These are phyloP conservation scores for Crotalus helleri DNA, from an alignment of 2,113 vertebrate genomes.

Conservation along the genomic window DNA sequence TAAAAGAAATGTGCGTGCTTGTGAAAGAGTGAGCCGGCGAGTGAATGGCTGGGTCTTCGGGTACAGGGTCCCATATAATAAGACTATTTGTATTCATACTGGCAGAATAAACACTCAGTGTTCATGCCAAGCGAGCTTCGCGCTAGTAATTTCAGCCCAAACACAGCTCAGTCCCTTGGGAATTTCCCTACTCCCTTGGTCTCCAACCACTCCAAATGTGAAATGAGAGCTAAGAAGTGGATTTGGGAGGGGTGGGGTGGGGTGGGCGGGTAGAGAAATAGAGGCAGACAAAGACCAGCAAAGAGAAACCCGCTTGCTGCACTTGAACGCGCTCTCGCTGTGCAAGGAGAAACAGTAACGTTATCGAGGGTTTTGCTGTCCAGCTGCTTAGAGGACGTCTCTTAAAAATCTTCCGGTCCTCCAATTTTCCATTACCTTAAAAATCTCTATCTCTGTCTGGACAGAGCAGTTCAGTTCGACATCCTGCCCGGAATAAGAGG, in stretches of 20 bases:
- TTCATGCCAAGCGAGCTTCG: constrained; percentile 80
- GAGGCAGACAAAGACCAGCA: constrained; percentile 64
- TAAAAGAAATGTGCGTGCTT: constrained; percentile 64
- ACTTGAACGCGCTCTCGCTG: constrained; percentile 20
- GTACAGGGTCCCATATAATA: constrained; percentile 78
- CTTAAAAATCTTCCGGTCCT: constrained; percentile 57
- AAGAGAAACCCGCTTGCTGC: constrained; percentile 51
- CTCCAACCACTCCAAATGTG: constrained; percentile 67
- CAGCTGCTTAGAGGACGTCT: neutral
- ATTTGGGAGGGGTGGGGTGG: constrained; percentile 1
- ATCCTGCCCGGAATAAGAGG: constrained; percentile 2
- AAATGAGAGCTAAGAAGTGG: constrained; percentile 64
- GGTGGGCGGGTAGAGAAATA: fast-evolving
- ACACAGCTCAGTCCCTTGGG: constrained; percentile 76
- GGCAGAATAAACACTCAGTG: constrained; percentile 82
- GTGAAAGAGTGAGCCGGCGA: neutral
- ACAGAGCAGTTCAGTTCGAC: neutral
- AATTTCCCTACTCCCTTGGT: constrained; percentile 69
- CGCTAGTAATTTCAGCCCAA: constrained; percentile 81
- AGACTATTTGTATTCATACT: constrained; percentile 85
- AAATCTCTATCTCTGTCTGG: neutral
- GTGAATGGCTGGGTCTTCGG: constrained; percentile 65
- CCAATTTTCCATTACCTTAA: neutral
- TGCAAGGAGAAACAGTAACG: neutral
- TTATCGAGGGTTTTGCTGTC: neutral